These are phyloP conservation scores for Platycheirus rosarum DNA, from an alignment of 2,888 invertebrate species.

Conservation along the genomic window DNA sequence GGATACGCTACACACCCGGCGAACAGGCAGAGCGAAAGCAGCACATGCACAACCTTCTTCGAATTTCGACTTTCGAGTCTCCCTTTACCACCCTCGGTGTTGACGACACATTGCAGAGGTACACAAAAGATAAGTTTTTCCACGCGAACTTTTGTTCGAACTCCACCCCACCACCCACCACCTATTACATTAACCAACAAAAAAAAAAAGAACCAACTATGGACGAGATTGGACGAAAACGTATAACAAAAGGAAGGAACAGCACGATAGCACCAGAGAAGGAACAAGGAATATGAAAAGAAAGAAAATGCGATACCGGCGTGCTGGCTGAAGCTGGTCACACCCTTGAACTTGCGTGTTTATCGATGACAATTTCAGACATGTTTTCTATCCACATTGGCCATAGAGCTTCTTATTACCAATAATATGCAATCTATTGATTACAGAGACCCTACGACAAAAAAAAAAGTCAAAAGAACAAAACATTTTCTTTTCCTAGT, in stretches of 20 bases:
- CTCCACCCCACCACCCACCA: constrained; percentile 61
- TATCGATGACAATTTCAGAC: constrained; percentile 54
- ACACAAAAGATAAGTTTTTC: constrained; percentile 53
- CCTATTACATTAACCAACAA: constrained; percentile 54
- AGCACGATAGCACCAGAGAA: constrained; percentile 31
- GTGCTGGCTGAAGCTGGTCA: constrained; percentile 77
- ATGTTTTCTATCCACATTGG: constrained; percentile 1
- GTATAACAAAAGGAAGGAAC: constrained; percentile 40
- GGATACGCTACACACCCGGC: constrained; percentile 42
- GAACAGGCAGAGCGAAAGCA: constrained; percentile 17
- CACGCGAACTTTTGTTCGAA: constrained; percentile 54
- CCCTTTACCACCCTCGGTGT: background rate
- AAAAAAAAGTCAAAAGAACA: background rate
- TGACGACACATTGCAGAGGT: constrained; percentile 12
- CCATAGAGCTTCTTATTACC: background rate
- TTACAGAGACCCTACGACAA: too few relatives aligned
- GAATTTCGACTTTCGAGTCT: constrained; percentile 31
- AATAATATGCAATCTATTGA: background rate
- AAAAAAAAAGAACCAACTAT: constrained; percentile 11
- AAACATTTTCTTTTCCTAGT: background rate
- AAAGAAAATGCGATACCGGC: constrained; percentile 67
- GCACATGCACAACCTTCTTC: constrained; percentile 46
- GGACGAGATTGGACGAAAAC: constrained; percentile 13
- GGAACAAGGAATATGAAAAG: constrained; percentile 32
- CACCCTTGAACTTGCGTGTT: constrained; percentile 82